phyloP scores from a whole-genome alignment of 2,888 invertebrate species.

The Epirrhoe alternata region DNA sequence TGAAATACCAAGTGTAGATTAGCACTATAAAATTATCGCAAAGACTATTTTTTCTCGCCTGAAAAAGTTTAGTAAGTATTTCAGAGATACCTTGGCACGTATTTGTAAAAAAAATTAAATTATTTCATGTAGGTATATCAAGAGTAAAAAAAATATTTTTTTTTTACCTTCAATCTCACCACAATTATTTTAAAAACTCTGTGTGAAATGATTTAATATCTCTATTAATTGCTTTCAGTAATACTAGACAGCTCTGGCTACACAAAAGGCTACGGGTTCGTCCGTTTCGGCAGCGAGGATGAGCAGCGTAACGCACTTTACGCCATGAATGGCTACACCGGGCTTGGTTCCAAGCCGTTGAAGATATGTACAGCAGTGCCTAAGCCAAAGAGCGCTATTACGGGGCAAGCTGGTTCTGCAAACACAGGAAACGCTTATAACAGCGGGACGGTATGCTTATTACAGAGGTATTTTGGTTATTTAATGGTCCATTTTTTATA shows the following conservation, averaged over 20 bases:
- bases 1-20: too few species aligned
- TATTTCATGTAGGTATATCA: too few species aligned
- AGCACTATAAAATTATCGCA: too few species aligned
- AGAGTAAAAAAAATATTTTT: too few species aligned
- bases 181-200: too few species aligned
- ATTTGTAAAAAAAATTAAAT: too few species aligned
- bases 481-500: background rate
- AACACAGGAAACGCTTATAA: constrained; percentile 64
- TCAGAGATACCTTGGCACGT: too few species aligned
- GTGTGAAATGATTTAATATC: too few species aligned
- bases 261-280: constrained; percentile 98
- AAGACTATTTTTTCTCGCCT: too few species aligned
- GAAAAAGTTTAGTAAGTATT: too few species aligned
- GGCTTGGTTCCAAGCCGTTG: constrained; percentile 94
- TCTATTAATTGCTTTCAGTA: constrained; percentile 82
- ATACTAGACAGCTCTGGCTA: constrained; percentile 95
- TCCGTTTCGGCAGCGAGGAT: constrained; percentile 96
- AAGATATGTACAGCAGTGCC: constrained; percentile 97
- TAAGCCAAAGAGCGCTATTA: constrained; percentile 87
- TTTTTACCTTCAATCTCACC: too few species aligned
- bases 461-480: background rate
- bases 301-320: constrained; percentile 96
- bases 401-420: constrained; percentile 64
- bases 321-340: constrained; percentile 96
- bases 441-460: constrained; percentile 67